Evolutionary conservation across 2,113 vertebrate species (phyloP).

Genomic region (Diglossa brunneiventris): DNA sequence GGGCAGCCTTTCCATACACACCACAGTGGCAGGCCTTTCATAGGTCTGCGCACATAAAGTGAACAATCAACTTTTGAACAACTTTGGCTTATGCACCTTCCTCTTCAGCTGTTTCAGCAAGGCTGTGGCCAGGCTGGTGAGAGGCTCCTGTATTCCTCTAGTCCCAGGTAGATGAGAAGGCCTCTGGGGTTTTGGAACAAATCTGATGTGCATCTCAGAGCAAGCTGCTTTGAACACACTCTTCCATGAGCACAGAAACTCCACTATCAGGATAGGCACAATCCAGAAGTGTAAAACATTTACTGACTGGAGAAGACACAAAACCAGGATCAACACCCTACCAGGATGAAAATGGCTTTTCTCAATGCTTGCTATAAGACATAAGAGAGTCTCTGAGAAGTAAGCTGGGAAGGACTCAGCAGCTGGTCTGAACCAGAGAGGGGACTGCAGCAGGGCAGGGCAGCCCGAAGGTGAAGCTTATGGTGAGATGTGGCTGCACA

Average conservation of each 20-base stretch:
- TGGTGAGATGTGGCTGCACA: background rate
- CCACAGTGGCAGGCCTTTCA: background rate
- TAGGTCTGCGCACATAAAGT: background rate
- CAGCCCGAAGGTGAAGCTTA: background rate
- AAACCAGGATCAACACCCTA: background rate
- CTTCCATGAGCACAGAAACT: background rate
- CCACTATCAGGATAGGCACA: background rate
- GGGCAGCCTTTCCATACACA: background rate
- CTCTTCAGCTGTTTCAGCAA: background rate
- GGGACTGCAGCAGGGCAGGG: background rate
- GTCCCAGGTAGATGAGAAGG: background rate
- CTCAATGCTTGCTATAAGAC: background rate
- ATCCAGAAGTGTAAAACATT: background rate
- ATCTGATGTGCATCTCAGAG: background rate
- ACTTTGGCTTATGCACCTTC: background rate
- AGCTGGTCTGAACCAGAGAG: background rate
- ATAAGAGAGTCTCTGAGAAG: background rate
- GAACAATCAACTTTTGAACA: background rate
- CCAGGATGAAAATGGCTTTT: background rate
- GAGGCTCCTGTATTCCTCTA: background rate
- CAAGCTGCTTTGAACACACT: background rate
- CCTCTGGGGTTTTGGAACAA: background rate
- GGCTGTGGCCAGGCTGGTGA: background rate
- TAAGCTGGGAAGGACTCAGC: background rate
- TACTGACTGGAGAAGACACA: background rate